phyloP scores from a whole-genome alignment of 2,797 vertebrate genomes.

The Pangasius mekongensis region DNA sequence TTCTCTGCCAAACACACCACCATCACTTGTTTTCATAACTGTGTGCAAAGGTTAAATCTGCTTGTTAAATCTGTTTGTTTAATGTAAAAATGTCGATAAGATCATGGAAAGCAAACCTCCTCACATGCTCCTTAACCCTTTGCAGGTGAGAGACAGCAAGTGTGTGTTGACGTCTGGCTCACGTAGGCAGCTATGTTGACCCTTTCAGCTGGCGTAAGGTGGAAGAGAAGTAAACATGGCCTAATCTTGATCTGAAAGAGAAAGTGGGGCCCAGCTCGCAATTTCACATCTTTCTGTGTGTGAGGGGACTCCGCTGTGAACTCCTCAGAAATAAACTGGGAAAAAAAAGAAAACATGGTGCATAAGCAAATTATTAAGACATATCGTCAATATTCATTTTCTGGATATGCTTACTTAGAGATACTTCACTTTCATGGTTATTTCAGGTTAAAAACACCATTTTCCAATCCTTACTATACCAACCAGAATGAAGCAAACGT shows the following conservation, averaged over 20 bases:
- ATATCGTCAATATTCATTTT: background rate
- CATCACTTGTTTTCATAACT: conserved; percentile 73
- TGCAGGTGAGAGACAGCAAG: conserved; percentile 60
- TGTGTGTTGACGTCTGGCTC: conserved; percentile 29
- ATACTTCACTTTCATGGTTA: background rate
- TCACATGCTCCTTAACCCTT: conserved; percentile 61
- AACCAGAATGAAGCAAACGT: conserved; percentile 2
- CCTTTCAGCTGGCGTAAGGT: background rate
- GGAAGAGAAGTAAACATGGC: background rate
- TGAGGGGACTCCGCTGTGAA: background rate
- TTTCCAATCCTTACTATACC: background rate
- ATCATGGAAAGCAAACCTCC: conserved; percentile 67
- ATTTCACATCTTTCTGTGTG: background rate
- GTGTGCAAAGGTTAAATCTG: conserved; percentile 70
- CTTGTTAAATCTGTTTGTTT: conserved; percentile 76
- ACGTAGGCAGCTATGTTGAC: conserved; percentile 29
- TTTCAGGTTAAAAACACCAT: background rate
- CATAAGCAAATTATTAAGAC: background rate
- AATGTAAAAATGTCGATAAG: conserved; percentile 66
- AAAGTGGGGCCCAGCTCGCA: background rate
- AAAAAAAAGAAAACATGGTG: background rate
- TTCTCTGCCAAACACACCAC: conserved; percentile 24
- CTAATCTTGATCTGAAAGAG: background rate
- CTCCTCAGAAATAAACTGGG: background rate
- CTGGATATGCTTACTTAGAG: background rate